Percentiles rank a stretch among this genome's conserved stretches.
Conservation (phyloP, 2,888 invertebrate species). For the Eupithecia insigniata region DNA sequence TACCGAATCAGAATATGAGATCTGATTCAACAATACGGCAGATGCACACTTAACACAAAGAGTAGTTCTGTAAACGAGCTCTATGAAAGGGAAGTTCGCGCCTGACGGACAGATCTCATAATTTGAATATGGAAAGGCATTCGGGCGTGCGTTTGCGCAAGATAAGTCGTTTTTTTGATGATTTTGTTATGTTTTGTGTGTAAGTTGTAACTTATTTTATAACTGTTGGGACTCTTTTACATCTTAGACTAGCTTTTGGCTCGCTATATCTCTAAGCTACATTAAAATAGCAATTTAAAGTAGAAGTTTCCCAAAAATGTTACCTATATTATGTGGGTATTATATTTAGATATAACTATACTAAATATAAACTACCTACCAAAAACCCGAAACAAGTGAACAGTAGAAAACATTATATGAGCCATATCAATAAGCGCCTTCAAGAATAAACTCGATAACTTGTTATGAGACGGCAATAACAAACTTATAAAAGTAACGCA, state of each 20-base stretch:
- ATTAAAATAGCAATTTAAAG: too few relatives aligned
- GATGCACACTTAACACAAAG: conserved; percentile 75
- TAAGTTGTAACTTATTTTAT: not conserved
- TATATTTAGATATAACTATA: too few relatives aligned
- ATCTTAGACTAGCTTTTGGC: not conserved
- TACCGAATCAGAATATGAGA: conserved; percentile 62
- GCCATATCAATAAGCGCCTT: too few relatives aligned
- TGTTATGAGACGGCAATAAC: too few relatives aligned
- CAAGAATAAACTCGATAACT: too few relatives aligned
- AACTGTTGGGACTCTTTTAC: not conserved
- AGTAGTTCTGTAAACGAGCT: conserved; percentile 29
- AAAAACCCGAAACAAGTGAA: too few relatives aligned
- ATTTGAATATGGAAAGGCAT: conserved; percentile 81
- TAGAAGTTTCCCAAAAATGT: too few relatives aligned
- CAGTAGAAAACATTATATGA: too few relatives aligned
- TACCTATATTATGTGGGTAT: too few relatives aligned
- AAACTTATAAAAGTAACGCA: too few relatives aligned
- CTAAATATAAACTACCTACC: too few relatives aligned
- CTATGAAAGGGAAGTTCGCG: conserved; percentile 51
- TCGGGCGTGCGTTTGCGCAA: conserved; percentile 61
- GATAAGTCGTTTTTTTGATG: conserved; percentile 14
- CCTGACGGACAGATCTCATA: conserved; percentile 80
- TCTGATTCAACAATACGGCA: conserved; percentile 76
- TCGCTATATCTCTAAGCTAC: too few relatives aligned
- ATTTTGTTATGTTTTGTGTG: conserved; percentile 16